Base-by-base conservation (phyloP, 2,113 vertebrate species). In the Hyla sarda region DNA sequence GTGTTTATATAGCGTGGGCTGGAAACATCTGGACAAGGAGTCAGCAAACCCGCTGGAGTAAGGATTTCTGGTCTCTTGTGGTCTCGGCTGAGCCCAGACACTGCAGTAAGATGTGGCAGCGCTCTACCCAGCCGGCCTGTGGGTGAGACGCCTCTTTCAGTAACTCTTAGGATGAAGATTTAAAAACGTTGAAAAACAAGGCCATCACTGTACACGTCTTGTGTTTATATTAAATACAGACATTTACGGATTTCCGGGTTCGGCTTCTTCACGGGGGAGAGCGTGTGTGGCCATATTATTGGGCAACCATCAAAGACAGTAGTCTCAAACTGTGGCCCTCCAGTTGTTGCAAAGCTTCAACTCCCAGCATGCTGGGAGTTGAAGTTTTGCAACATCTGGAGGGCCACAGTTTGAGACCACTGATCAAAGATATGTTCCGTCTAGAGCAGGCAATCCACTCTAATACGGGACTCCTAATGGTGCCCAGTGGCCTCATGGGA, bases 1-100 rank as follows among this genome's bases (percentile, higher is more conserved):
- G 85, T 82, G 85, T 82, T 86, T 86, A 86, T 82, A 80, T 14
- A 82, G 85, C 85, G 85, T 86, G 74, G 85, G 85, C 67, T 60
- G 78, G 67, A 54, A 86, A 86, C 85, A 86, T 86, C 85, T 86
- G 85, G 85, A 86, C 67, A 82, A 72, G 77, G 78, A 82, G 67
- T 86, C 65, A 62, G 85, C 85, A 82, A 82, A 86, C 37, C 85
- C 78, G 79, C 77, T 74, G 28, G 37, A 81, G 67, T 81, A 80
- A 86, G n/a, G 48, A 73, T 72, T 86, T 72, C 48, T 69, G 32
- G 69, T 47, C 78, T 86, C 85, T 86, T 82, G 65, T 74, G 78
- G 85, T 81, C 85, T 47, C 17, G 16, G 77, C 69, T 48, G 28
- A 74, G 81, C 25, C 60, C 28, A 86, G 78, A 81, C 52, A 34